Base-by-base conservation (phyloP, 1,140 invertebrate genomes). In the Drosophila parvula region DNA sequence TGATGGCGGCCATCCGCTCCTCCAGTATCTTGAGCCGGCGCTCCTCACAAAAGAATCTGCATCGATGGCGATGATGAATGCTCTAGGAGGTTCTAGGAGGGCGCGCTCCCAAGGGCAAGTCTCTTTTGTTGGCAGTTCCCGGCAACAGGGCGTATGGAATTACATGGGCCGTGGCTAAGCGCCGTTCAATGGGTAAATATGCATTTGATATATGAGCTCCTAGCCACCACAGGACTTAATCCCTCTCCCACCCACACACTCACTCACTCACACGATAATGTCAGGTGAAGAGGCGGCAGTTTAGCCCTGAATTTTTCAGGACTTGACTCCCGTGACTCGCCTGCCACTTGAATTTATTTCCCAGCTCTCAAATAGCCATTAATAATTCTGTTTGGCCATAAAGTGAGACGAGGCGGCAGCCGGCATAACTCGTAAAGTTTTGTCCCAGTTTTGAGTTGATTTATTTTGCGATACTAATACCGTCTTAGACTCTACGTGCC, bases 101-200 rank as follows among this genome's bases (percentile, higher is more conserved):
- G 50, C 12, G 34, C 12, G 28, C 30, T 62, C 34, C 27, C 16
- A 44, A 74, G 18, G n/a, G 44, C 16, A 38, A 67, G 44, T 27
- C 34, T 16, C 34, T 16, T 60, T 64, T 61, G 61, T 43, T 62
- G 32, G 10, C 43, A 28, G 22, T 65, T 57, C 34, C 50, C 41
- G 68, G 27, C 41, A 48, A 18, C 28, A 40, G 64, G 43, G 22
- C n/a, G 50, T 58, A 41, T 57, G 51, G 34, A 40, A 59, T 43
- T 59, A 38, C 55, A 55, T 32, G 62, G 27, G 16, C 12, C 34
- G 14, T 16, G 28, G 44, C 59, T 70, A 58, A 74, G 34, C 70
- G 51, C 14, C 53, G 38, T 68, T 76, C 58, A 75, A 64, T 64
- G 45, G 41, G 56, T 51, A 73, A 74, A 73, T 74, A 73, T 74